These are phyloP conservation scores for Choristoneura fumiferana DNA, from an alignment of 1,140 invertebrate species.

Conservation along the genomic window DNA sequence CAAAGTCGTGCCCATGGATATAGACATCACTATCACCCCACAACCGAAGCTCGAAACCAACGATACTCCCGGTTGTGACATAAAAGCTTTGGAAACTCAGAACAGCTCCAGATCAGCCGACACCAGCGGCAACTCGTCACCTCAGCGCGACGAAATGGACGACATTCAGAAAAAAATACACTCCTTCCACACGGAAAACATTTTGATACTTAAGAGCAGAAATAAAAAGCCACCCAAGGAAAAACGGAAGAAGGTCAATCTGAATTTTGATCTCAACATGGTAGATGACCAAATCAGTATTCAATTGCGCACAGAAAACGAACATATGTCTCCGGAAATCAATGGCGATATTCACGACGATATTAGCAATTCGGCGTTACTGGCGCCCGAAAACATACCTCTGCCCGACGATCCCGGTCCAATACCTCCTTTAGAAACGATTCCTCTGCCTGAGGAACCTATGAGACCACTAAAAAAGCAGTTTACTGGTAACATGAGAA, in stretches of 20 bases:
- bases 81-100: slow-evolving; percentile 51
- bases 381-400: slow-evolving; percentile 64
- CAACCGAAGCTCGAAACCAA: slow-evolving; percentile 59
- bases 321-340: slow-evolving; percentile 46
- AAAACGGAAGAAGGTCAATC: slow-evolving; percentile 76
- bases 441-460: slow-evolving; percentile 12
- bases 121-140: slow-evolving; percentile 74
- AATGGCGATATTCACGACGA: slow-evolving; percentile 65
- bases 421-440: slow-evolving; percentile 15
- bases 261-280: slow-evolving; percentile 76
- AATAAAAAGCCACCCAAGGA: slow-evolving; percentile 79
- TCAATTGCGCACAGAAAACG: slow-evolving; percentile 66
- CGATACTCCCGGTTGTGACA: slow-evolving; percentile 45
- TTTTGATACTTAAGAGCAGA: slow-evolving; percentile 79
- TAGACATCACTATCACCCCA: slow-evolving; percentile 58
- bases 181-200: slow-evolving; percentile 80
- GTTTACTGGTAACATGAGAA: slow-evolving; percentile 3
- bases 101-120: slow-evolving; percentile 70
- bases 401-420: slow-evolving; percentile 33
- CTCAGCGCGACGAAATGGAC: slow-evolving; percentile 77
- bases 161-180: slow-evolving; percentile 81
- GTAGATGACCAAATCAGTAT: slow-evolving; percentile 77
- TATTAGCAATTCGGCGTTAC: slow-evolving; percentile 33
- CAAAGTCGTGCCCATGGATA: slow-evolving; percentile 67
- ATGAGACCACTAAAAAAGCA: slow-evolving; percentile 7